These are phyloP conservation scores for Mythimna lalbum DNA, from an alignment of 2,888 invertebrate species.

Conservation along the genomic window DNA sequence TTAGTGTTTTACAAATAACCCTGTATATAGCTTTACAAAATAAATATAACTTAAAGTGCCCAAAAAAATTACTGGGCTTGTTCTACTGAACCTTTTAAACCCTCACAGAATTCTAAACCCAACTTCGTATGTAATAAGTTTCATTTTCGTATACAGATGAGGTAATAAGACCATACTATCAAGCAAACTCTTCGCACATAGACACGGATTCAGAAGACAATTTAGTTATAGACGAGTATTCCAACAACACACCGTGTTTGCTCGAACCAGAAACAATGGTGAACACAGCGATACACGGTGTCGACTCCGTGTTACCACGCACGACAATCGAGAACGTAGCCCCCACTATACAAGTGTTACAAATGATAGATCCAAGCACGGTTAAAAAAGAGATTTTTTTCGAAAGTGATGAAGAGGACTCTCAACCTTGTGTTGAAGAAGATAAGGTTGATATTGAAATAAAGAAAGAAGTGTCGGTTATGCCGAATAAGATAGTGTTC, in stretches of 20 bases:
- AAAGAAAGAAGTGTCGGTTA: not conserved
- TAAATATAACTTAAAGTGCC: too few species aligned
- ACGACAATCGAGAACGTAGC: not conserved
- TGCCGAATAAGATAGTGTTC: conserved; percentile 36
- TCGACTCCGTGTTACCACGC: not conserved
- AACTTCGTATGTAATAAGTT: not conserved
- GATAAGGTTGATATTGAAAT: not conserved
- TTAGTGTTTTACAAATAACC: too few species aligned
- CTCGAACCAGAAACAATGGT: not conserved
- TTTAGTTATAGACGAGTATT: conserved; percentile 41
- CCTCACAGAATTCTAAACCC: not conserved
- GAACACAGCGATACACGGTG: not conserved
- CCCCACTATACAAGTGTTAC: conserved; percentile 22
- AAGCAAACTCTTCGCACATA: not conserved
- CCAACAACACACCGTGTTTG: not conserved
- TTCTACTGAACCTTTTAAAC: not conserved
- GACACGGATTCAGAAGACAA: conserved; percentile 34
- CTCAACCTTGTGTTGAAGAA: not conserved
- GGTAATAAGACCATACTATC: not conserved
- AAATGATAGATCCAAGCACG: conserved; percentile 27
- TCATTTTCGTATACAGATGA: conserved; percentile 4
- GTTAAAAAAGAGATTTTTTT: conserved; percentile 41
- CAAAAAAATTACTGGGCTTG: too few species aligned
- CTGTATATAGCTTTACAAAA: too few species aligned
- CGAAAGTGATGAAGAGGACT: conserved; percentile 47